Percentiles rank a stretch among this genome's conserved stretches.
Evolutionary conservation across 2,888 invertebrate species (phyloP).

Genomic region (Phasia obesa): DNA sequence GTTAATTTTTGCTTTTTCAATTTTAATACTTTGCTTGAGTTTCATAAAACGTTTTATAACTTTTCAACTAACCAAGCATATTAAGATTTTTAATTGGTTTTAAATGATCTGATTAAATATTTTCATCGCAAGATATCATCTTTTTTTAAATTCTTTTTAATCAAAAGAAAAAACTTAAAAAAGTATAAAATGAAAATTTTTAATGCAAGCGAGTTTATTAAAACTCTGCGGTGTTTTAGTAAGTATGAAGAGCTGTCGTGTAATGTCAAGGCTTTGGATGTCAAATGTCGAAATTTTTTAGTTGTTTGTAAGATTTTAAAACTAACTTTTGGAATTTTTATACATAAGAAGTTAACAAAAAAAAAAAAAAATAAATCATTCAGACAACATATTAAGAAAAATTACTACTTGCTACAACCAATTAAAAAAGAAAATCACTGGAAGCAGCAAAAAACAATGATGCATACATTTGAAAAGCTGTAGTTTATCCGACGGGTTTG

Average conservation of each 20-base stretch:
- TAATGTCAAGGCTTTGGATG: slow-evolving; percentile 64
- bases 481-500: slow-evolving; percentile 46
- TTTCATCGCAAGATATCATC: slow-evolving; percentile 68
- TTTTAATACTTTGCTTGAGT: no score
- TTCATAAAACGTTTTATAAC: slow-evolving; percentile 34
- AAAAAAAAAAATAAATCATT: slow-evolving; percentile 10
- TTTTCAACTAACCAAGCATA: slow-evolving; percentile 54
- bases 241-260: slow-evolving; percentile 66
- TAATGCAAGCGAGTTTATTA: slow-evolving; percentile 35
- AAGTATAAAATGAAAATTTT: slow-evolving; percentile 7
- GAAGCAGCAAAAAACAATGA: slow-evolving; percentile 9
- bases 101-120: slow-evolving; percentile 71
- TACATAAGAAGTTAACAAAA: no score
- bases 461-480: slow-evolving; percentile 15
- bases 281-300: slow-evolving; percentile 54
- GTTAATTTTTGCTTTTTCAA: slow-evolving; percentile 21
- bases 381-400: slow-evolving; percentile 50
- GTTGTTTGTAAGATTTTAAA: slow-evolving; percentile 20
- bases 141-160: neutral
- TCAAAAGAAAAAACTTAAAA: neutral
- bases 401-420: slow-evolving; percentile 58
- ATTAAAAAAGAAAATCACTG: slow-evolving; percentile 15
- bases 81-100: slow-evolving; percentile 71
- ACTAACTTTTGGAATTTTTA: neutral
- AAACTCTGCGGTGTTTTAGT: slow-evolving; percentile 55